These are phyloP conservation scores for Aphelocoma coerulescens DNA, from an alignment of 2,113 vertebrate genomes.

Conservation along the genomic window DNA sequence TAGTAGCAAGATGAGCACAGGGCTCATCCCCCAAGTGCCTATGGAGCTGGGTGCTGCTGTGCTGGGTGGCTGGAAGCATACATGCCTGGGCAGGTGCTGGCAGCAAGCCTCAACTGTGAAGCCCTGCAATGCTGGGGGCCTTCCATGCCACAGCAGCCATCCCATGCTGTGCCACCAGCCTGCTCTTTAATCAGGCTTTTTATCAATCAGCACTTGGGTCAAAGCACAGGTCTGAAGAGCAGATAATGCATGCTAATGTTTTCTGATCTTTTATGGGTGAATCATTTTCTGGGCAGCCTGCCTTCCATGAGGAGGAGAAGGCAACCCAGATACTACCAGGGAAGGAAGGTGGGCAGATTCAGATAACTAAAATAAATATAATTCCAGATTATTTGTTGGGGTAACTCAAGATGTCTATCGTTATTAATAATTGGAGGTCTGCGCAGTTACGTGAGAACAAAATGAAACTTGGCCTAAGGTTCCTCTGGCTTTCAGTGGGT, in stretches of 20 bases:
- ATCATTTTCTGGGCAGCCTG: slow-evolving; percentile 18
- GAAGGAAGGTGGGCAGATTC: slow-evolving; percentile 23
- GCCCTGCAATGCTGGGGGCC: not conserved
- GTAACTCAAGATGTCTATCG: not conserved
- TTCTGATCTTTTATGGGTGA: not conserved
- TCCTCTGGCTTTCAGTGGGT: slow-evolving; percentile 16
- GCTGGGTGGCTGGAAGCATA: not conserved
- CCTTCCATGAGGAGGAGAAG: not conserved
- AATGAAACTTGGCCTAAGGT: slow-evolving; percentile 34
- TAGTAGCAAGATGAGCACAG: fast-evolving
- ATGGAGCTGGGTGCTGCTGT: fast-evolving
- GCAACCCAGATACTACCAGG: not conserved
- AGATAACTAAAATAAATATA: slow-evolving; percentile 31
- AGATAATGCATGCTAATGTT: not conserved
- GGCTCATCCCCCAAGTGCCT: not conserved
- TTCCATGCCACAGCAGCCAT: not conserved
- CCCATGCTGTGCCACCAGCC: not conserved
- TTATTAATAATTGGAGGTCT: not conserved
- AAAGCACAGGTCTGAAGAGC: not conserved
- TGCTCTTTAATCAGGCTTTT: not conserved
- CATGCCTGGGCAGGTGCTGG: not conserved
- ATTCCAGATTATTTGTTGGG: not conserved
- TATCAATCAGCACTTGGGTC: not conserved
- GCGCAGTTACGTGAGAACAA: not conserved
- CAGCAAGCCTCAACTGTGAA: fast-evolving